These are phyloP conservation scores for Microplitis deprimator DNA, from an alignment of 2,888 invertebrate genomes.

Conservation along the genomic window DNA sequence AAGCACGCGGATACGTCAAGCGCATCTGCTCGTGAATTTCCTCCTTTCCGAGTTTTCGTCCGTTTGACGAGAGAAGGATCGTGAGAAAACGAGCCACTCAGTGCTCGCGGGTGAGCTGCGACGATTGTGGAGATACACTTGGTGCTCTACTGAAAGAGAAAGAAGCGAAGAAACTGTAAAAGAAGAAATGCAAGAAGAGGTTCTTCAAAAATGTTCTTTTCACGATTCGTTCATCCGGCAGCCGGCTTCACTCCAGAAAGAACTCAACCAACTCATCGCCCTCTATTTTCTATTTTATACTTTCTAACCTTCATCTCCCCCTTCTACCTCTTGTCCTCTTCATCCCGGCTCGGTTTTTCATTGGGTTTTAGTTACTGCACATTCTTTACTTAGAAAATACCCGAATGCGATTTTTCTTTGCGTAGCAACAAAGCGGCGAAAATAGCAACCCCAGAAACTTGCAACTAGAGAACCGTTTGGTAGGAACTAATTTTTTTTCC, in stretches of 20 bases:
- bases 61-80: constrained; percentile 41
- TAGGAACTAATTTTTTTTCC: constrained; percentile 36
- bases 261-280: constrained; percentile 37
- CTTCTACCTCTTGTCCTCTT: background rate
- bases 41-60: constrained; percentile 31
- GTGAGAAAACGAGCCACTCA: constrained; percentile 42
- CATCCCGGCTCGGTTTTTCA: background rate
- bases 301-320: constrained; percentile 11
- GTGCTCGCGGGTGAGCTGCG: background rate
- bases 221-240: constrained; percentile 38
- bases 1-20: constrained; percentile 45
- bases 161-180: constrained; percentile 27
- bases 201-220: constrained; percentile 44
- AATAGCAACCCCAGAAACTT: constrained; percentile 10
- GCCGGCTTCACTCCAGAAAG: constrained; percentile 34
- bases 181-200: constrained; percentile 25
- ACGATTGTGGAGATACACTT: background rate
- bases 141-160: constrained; percentile 1
- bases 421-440: constrained; percentile 38
- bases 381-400: background rate
- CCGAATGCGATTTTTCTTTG: constrained; percentile 32
- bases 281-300: background rate
- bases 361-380: background rate
- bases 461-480: constrained; percentile 25
- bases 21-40: constrained; percentile 45